Evolutionary conservation across 2,888 invertebrate species (phyloP).

Genomic region (Pheosia gnoma): DNA sequence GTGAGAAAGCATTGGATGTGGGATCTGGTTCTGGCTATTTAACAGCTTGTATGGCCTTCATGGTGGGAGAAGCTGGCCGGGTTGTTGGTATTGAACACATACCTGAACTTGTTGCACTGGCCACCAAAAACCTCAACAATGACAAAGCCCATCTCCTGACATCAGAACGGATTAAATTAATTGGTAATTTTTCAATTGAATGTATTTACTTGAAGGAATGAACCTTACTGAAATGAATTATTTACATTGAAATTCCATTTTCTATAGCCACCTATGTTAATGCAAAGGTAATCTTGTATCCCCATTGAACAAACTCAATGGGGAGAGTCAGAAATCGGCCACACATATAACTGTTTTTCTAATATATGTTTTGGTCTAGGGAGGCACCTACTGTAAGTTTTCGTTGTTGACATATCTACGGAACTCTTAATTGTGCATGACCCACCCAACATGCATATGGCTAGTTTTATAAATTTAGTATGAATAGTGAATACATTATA

Average conservation of each 20-base stretch:
- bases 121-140: slow-evolving; percentile 89
- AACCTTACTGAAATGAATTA: neutral
- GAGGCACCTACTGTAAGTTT: neutral
- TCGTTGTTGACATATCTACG: no score
- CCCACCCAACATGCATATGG: no score
- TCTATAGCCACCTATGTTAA: no score
- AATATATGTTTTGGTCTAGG: neutral
- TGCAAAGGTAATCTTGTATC: no score
- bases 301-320: no score
- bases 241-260: neutral
- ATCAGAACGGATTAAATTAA: slow-evolving; percentile 87
- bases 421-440: no score
- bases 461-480: no score
- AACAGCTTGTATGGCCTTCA: slow-evolving; percentile 94
- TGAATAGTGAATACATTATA: no score
- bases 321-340: no score
- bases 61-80: slow-evolving; percentile 88
- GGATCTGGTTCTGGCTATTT: slow-evolving; percentile 98
- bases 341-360: no score
- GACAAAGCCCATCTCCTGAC: slow-evolving; percentile 89
- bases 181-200: slow-evolving; percentile 77
- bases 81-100: slow-evolving; percentile 97
- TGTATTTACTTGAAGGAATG: no score
- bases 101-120: slow-evolving; percentile 89
- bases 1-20: slow-evolving; percentile 93